These are phyloP conservation scores for Plagiodera versicolora DNA, from an alignment of 2,888 invertebrate species.

Conservation along the genomic window DNA sequence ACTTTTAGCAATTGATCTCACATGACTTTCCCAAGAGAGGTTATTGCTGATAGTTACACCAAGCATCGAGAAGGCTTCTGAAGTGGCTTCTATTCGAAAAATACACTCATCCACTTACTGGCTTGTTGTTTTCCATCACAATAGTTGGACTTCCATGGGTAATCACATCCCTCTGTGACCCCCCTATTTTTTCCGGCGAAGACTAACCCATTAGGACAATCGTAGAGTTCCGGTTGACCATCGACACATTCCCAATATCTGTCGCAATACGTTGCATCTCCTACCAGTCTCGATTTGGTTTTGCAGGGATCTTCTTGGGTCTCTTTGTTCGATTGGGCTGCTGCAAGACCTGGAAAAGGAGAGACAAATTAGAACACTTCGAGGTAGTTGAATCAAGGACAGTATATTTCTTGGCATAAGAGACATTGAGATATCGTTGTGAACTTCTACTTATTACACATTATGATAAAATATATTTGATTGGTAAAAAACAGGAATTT, in stretches of 20 bases:
- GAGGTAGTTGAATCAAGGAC: too few species aligned
- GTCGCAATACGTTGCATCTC: conserved; percentile 81
- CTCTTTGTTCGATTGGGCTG: conserved; percentile 42
- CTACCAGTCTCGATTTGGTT: conserved; percentile 72
- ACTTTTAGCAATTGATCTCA: too few species aligned
- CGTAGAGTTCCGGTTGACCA: conserved; percentile 80
- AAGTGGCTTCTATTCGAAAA: too few species aligned
- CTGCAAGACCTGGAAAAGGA: conserved; percentile 38
- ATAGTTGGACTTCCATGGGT: conserved; percentile 86
- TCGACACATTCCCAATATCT: conserved; percentile 84
- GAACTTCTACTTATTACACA: too few species aligned
- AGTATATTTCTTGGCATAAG: too few species aligned
- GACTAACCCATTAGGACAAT: conserved; percentile 88
- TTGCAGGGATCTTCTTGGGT: conserved; percentile 80
- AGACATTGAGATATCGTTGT: too few species aligned
- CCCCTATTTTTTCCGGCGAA: conserved; percentile 87
- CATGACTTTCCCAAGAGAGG: too few species aligned
- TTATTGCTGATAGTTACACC: too few species aligned
- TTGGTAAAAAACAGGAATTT: too few species aligned
- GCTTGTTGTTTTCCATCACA: conserved; percentile 81
- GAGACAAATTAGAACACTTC: too few species aligned
- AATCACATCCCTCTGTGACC: conserved; percentile 87
- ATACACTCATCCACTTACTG: conserved; percentile 57
- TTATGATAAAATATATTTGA: too few species aligned
- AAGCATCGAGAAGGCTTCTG: too few species aligned